Evolutionary conservation across 2,888 invertebrate species (phyloP).

Genomic region (Tiphia femorata): DNA sequence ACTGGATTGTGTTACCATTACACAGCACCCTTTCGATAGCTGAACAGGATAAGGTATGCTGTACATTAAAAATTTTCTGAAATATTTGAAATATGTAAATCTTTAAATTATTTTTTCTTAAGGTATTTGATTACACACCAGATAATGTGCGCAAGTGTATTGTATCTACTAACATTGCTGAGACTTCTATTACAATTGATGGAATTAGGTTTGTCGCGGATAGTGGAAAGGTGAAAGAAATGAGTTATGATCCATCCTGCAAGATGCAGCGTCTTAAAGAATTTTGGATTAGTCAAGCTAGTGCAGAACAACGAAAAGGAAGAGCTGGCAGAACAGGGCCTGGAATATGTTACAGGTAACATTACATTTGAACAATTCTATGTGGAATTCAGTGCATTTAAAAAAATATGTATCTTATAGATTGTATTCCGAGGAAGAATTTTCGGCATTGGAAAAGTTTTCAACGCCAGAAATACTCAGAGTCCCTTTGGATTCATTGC

Average conservation of each 20-base stretch:
- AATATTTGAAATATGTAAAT: conserved; percentile 3
- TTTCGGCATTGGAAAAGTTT: conserved; percentile 82
- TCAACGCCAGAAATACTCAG: conserved; percentile 94
- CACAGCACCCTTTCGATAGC: conserved; percentile 93
- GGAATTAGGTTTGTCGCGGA: conserved; percentile 97
- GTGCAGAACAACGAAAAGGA: conserved; percentile 96
- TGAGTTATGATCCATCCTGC: conserved; percentile 92
- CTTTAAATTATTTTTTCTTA: conserved; percentile 8
- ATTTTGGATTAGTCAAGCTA: conserved; percentile 97
- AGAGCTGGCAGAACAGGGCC: conserved; percentile 95
- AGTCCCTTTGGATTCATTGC: conserved; percentile 91
- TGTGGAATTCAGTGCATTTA: not conserved
- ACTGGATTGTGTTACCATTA: conserved; percentile 93
- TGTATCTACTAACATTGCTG: conserved; percentile 97
- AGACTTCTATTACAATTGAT: conserved; percentile 98
- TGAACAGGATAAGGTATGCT: conserved; percentile 92
- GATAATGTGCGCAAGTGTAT: conserved; percentile 96
- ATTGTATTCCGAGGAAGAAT: conserved; percentile 88
- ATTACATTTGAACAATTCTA: not conserved
- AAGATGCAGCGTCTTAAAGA: conserved; percentile 94
- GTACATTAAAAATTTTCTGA: conserved; percentile 1
- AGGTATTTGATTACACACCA: conserved; percentile 95
- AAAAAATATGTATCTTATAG: conserved; percentile 67
- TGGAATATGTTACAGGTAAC: conserved; percentile 84
- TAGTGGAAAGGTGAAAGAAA: conserved; percentile 97